Base-by-base conservation (phyloP, 2,888 invertebrate genomes). In the Papilio demoleus region DNA sequence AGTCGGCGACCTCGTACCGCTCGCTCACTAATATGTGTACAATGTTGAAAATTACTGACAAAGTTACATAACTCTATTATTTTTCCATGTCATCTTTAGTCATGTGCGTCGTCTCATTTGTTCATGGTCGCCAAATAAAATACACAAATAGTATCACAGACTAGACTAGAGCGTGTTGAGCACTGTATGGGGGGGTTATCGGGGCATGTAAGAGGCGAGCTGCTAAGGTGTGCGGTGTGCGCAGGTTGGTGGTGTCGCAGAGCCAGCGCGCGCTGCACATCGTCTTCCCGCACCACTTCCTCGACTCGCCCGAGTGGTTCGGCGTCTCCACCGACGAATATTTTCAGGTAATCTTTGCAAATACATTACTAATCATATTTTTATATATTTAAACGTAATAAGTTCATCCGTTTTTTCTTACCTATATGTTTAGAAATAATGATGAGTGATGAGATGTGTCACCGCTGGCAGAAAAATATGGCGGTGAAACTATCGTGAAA, bases 241-340 rank as follows among this genome's bases (percentile, higher is more conserved):
- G 58, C 92, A 97, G 97, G 87, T 89, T 97, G 86, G 96, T 97
- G 79, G 97, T 97, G 77, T 96, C 96, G 14, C 97, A 97, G 90
- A 96, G 96, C 88, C 96, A 96, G 81, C 94, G 96, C 76, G 96
- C 97, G 69, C 93, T 97, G 71, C 97, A 97, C 88, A 96, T 97
- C 86, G 96, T 97, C 84, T 96, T 96, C 90, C 95, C 96, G 69
- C 96, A 96, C 92, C 97, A 97, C 91, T 97, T 97, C 93, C 94
- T 97, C 75, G 97, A 97, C 90, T 97, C 97, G 73, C 97, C 97
- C 63, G 97, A 97, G 92, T 97, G 97, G 96, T 97, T 97, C 87
- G 97, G 97, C 72, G 97, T 97, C 59, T 96, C 96, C 67, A 96
- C 97, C 36, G 96, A 97, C 82, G 97, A 97, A 83, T 96, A 94